These are phyloP conservation scores for Serripes groenlandicus DNA, from an alignment of 2,888 invertebrate species.

Conservation along the genomic window DNA sequence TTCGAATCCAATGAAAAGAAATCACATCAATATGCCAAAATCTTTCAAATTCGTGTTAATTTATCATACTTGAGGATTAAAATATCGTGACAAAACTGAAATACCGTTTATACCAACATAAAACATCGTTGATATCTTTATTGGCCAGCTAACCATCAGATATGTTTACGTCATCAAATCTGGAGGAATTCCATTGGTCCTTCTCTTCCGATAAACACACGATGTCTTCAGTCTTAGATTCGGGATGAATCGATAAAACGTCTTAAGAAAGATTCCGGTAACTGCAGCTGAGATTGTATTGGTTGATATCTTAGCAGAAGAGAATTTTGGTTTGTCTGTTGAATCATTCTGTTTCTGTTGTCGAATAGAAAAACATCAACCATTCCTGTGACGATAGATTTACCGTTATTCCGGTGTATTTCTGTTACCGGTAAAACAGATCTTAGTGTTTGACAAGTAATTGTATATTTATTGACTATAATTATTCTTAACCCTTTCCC, in stretches of 20 bases:
- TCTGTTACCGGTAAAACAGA: neutral
- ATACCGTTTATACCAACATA: no score
- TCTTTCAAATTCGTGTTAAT: no score
- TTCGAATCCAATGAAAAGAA: no score
- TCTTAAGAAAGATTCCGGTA: conserved; percentile 14
- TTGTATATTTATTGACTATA: neutral
- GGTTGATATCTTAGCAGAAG: neutral
- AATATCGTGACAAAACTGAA: no score
- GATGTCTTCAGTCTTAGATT: neutral
- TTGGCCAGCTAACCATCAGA: no score
- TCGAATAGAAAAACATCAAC: neutral
- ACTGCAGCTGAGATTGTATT: neutral
- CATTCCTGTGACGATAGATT: neutral
- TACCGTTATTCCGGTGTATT: neutral
- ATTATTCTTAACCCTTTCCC: neutral
- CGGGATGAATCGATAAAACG: conserved; percentile 10
- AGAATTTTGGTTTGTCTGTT: neutral
- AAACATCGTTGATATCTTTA: no score
- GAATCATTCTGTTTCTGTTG: neutral
- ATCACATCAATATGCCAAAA: no score
- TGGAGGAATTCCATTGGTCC: neutral
- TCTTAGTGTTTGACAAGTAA: neutral
- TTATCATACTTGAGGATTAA: no score
- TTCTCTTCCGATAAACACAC: neutral
- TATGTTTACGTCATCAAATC: neutral